phyloP scores from a whole-genome alignment of 1,140 invertebrate species.

The Ostrea edulis region DNA sequence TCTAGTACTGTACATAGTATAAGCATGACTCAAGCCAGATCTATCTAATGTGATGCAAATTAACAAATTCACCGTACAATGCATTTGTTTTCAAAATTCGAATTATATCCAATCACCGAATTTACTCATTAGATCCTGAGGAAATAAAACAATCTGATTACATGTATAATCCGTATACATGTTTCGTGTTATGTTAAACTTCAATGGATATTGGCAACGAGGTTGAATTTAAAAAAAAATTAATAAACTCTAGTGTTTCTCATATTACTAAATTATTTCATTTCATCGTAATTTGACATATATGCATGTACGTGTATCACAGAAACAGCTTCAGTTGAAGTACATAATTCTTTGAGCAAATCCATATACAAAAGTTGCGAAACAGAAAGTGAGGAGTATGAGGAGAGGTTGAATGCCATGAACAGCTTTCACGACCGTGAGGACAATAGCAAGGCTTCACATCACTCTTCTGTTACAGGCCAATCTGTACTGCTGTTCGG shows the following conservation, averaged over 20 bases:
- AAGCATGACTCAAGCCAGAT: too few relatives aligned
- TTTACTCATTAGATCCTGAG: too few relatives aligned
- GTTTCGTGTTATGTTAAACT: too few relatives aligned
- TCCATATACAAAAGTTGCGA: not conserved
- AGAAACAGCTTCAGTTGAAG: conserved; percentile 7
- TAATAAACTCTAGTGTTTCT: not conserved
- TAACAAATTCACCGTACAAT: too few relatives aligned
- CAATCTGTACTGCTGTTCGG: not conserved
- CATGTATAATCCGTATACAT: too few relatives aligned
- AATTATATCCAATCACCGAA: too few relatives aligned
- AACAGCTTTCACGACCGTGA: not conserved
- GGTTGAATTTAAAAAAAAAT: not conserved
- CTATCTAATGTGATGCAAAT: too few relatives aligned
- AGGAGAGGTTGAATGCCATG: not conserved
- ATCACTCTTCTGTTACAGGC: not conserved
- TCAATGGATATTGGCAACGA: too few relatives aligned
- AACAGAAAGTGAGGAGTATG: not conserved
- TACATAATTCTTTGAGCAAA: not conserved
- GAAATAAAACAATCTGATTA: too few relatives aligned
- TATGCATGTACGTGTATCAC: not conserved
- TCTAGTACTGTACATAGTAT: too few relatives aligned
- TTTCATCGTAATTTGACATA: not conserved
- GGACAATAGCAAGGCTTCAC: not conserved
- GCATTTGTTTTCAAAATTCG: too few relatives aligned
- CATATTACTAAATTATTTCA: not conserved